Evolutionary conservation across 1,140 invertebrate genomes (phyloP).

Genomic region (Dendroctonus ponderosae): DNA sequence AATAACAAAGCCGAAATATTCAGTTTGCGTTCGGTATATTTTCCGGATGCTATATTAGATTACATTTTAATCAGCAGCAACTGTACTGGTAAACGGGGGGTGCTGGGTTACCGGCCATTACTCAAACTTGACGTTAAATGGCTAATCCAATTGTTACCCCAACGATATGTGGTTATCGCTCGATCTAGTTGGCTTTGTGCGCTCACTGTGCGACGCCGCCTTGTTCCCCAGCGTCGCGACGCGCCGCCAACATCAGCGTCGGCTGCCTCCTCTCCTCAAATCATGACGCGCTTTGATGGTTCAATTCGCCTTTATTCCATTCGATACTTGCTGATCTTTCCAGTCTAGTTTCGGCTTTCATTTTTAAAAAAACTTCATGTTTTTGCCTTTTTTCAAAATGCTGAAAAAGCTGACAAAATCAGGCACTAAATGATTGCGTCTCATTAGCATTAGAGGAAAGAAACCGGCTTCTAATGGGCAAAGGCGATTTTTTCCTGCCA

Average conservation of each 20-base stretch:
- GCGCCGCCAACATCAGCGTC: not conserved
- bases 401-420: too few species aligned
- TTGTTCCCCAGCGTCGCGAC: constrained; percentile 1
- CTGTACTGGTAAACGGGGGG: constrained; percentile 41
- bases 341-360: too few species aligned
- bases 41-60: constrained; percentile 51
- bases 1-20: constrained; percentile 46
- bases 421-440: too few species aligned
- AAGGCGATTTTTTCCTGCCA: constrained; percentile 1
- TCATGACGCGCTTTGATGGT: too few species aligned
- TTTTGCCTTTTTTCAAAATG: too few species aligned
- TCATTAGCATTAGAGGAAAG: too few species aligned
- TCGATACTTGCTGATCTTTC: too few species aligned
- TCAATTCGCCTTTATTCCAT: too few species aligned
- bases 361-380: too few species aligned
- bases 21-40: constrained; percentile 45
- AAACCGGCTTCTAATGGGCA: not conserved
- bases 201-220: not conserved
- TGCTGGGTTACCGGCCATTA: constrained; percentile 51
- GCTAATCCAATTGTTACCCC: constrained; percentile 52
- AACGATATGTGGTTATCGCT: constrained; percentile 50
- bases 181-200: constrained; percentile 42
- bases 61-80: constrained; percentile 52
- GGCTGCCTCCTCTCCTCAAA: too few species aligned
- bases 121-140: constrained; percentile 52